These are phyloP conservation scores for Musca vetustissima DNA, from an alignment of 1,140 invertebrate genomes.

Conservation along the genomic window DNA sequence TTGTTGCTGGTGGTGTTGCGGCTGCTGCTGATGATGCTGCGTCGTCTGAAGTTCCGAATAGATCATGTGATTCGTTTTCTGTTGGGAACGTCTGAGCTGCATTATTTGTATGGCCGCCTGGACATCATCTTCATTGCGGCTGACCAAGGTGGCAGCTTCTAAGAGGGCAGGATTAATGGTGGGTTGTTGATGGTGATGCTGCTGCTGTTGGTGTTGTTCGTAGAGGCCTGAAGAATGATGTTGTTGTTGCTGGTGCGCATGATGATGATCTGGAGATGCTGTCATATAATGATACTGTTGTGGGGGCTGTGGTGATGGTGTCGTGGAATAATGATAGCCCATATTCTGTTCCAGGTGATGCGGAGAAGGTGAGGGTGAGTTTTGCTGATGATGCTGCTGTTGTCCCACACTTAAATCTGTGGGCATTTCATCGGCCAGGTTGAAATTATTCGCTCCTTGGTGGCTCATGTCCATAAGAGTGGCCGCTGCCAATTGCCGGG, in stretches of 20 bases:
- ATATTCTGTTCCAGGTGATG: slow-evolving; percentile 9
- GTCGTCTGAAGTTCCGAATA: neutral
- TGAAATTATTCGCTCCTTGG: slow-evolving; percentile 8
- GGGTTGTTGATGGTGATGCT: slow-evolving; percentile 38
- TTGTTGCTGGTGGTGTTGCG: neutral
- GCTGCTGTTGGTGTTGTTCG: neutral
- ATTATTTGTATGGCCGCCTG: slow-evolving; percentile 43
- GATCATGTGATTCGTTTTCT: slow-evolving; percentile 16
- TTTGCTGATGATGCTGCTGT: neutral
- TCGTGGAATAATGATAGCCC: slow-evolving; percentile 15
- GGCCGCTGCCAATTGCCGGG: slow-evolving; percentile 26
- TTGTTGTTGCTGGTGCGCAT: neutral
- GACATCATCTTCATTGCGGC: slow-evolving; percentile 33
- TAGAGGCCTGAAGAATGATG: neutral
- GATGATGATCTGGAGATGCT: neutral
- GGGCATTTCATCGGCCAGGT: slow-evolving; percentile 43
- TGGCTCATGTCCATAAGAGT: slow-evolving; percentile 7
- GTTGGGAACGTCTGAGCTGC: slow-evolving; percentile 35
- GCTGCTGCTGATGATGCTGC: neutral
- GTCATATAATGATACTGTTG: slow-evolving; percentile 6
- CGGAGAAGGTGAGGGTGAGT: neutral
- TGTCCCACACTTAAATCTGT: slow-evolving; percentile 43
- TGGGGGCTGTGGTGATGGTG: neutral
- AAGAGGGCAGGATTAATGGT: slow-evolving; percentile 58
- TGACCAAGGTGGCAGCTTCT: slow-evolving; percentile 56